Base-by-base conservation (phyloP, 2,113 vertebrate genomes). In the Gymnogyps californianus region DNA sequence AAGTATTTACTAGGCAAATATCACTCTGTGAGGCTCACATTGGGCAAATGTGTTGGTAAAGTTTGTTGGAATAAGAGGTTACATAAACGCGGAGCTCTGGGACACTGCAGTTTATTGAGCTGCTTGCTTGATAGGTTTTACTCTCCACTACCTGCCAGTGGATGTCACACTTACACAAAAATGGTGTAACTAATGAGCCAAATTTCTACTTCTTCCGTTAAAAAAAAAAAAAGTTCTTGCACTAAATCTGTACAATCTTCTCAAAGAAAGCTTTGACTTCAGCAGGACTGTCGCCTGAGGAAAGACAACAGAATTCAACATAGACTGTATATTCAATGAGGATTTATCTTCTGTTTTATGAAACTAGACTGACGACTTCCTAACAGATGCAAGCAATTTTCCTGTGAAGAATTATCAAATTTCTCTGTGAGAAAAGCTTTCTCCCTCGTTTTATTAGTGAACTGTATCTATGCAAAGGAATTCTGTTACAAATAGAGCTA, bases 151-250 rank as follows among this genome's bases (percentile, higher is more conserved):
- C 66, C 70, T 80, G 64, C 94, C 82, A 62, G 91, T 52, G 91
- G 96, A 79, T 79, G 82, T 93, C 92, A 96, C 22, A 69, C 85
- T 96, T 69, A 58, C 13, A 81, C 66, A 83, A 38, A 74, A 54
- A 32, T 22, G 46, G 24, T 3, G 3, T 49, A 71, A 57, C 22
- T 70, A 42, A 85, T 6, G 67, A 93, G 62, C 11, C 26, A 54
- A 26, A n/a, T 57, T 58, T 46, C 89, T 54, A 3, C 51, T 51
- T 44, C 32, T 71, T 78, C 82, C 75, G 54, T 59, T 81, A 31
- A 20, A 93, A 70, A 59, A 20, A 93, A 70, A 59, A 46, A 55
- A 11, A 20, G 19, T 32, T 66, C 61, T 51, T 28, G 29, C 32
- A 20, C 80, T 59, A 66, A 81, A 78, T 34, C 55, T 90, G 87